Base-by-base conservation (phyloP, 2,113 vertebrate genomes). In the Thunnus thynnus region DNA sequence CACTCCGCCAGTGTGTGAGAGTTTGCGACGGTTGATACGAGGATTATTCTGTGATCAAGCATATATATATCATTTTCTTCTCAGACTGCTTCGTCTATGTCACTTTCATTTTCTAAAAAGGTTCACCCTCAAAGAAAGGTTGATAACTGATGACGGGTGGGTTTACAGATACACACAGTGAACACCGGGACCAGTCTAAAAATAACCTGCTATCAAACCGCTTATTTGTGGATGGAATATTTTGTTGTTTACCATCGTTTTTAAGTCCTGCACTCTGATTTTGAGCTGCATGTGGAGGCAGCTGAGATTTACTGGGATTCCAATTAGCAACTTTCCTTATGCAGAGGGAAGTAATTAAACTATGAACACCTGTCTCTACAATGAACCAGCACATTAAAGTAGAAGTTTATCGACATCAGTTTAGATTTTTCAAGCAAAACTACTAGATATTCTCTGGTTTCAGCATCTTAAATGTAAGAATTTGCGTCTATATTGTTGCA, bases 21-120 rank as follows among this genome's bases (percentile, higher is more conserved):
- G 63, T 47, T 46, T 47, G 51, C 41, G 63, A 58, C 22, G 65
- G 62, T 41, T 16, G 16, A 61, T 13, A 46, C 1, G 9, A 52
- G 30, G 27, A 60, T 51, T 46, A 60, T 60, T 54, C 47, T 25
- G 17, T 2, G 61, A 70, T 62, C 7, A 70, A 71, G 66, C 7
- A 46, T n/a, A n/a, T n/a, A n/a, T n/a, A n/a, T 36, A 57, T 65
- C 58, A 60, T 64, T 72, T 27, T 51, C 54, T 58, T 48, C 41
- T 65, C 62, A 20, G 20, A n/a, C 78, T 61, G 78, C 32, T 10
- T 61, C 10, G 22, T 22, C 22, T 22, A 22, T 22, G 22, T 22
- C 22, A 2, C 17, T 5, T 36, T 78, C 36, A 68, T 74, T 62
- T 55, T 18, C 25, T 0, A 62, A 41, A 3, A n/a, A 36, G 9